phyloP scores from a whole-genome alignment of 2,888 invertebrate species.

The Lithophane ornitopus region DNA sequence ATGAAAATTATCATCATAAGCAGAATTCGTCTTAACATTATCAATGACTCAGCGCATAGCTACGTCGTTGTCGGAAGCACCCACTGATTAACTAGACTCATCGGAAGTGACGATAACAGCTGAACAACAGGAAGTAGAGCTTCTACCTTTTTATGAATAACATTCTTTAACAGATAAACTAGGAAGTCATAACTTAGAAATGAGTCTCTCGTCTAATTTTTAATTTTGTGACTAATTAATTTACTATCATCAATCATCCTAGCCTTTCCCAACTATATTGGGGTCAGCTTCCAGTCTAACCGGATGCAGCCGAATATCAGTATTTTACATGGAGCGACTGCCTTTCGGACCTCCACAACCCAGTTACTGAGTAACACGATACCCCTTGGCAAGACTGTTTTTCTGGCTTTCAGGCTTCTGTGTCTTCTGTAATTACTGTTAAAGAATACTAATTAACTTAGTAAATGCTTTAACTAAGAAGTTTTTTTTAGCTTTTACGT shows the following conservation, averaged over 20 bases:
- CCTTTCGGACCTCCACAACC: neutral
- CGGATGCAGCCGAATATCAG: neutral
- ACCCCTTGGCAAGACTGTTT: too few species aligned
- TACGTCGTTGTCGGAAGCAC: slow-evolving; percentile 43
- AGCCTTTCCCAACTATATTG: too few species aligned
- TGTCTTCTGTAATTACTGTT: too few species aligned
- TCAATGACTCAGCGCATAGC: slow-evolving; percentile 42
- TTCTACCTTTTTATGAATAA: slow-evolving; percentile 50
- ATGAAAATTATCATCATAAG: slow-evolving; percentile 11
- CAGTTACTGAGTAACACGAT: too few species aligned
- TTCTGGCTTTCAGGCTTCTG: too few species aligned
- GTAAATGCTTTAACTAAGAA: too few species aligned
- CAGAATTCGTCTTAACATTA: slow-evolving; percentile 25
- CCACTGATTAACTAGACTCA: slow-evolving; percentile 32
- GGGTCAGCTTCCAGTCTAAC: neutral
- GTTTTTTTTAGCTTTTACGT: neutral
- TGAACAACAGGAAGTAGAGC: slow-evolving; percentile 51
- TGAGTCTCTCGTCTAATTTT: neutral
- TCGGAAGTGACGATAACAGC: slow-evolving; percentile 57
- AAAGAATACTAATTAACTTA: too few species aligned
- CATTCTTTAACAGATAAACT: slow-evolving; percentile 38
- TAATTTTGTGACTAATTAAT: neutral
- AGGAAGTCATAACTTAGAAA: slow-evolving; percentile 44
- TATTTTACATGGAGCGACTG: neutral
- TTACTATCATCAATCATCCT: too few species aligned